Base-by-base conservation (phyloP, 2,113 vertebrate genomes). In the Pangasianodon gigas region DNA sequence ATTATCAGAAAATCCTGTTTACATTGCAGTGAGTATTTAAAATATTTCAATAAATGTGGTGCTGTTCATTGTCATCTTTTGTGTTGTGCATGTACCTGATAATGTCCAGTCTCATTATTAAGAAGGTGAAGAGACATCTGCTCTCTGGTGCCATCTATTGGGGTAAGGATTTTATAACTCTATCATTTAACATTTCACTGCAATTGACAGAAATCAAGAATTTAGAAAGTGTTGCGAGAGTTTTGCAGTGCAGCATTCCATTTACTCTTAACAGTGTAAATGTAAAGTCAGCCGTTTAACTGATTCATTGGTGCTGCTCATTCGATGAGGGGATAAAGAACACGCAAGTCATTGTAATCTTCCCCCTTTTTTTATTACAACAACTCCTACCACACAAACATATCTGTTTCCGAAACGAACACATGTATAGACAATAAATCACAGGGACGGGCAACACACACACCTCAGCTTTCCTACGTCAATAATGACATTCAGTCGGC, bases 1-100 rank as follows among this genome's bases (percentile, higher is more conserved):
- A 46, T 92, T 32, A 77, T 93, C 91, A 93, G 88, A 92, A 88
- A 71, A 62, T 83, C 87, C 91, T 95, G 95, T 93, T 93, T 96
- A 94, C 92, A 91, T 91, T 67, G 94, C 94, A 94, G 60, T 51
- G 48, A 62, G 88, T 89, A 91, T 93, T 93, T 90, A 60, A 93
- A 93, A 92, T 77, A 92, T 26, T 82, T 74, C 65, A 87, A 26
- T 0, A 89, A 85, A 37, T 91, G 79, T 54, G 48, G n/a, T 69
- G 71, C 18, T 85, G 84, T 29, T 58, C 24, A 29, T 71, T 46
- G 58, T 52, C 46, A 37, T 5, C 11, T 44, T 37, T 21, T 14
- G 37, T 88, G 46, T 71, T 37, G 41, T 48, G 26, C 9, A n/a
- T 48, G 41, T 44, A 29, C 41, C 41, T 79, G 75, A 46, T 75